phyloP scores from a whole-genome alignment of 1,140 invertebrate genomes.

The Melipona quadrifasciata region DNA sequence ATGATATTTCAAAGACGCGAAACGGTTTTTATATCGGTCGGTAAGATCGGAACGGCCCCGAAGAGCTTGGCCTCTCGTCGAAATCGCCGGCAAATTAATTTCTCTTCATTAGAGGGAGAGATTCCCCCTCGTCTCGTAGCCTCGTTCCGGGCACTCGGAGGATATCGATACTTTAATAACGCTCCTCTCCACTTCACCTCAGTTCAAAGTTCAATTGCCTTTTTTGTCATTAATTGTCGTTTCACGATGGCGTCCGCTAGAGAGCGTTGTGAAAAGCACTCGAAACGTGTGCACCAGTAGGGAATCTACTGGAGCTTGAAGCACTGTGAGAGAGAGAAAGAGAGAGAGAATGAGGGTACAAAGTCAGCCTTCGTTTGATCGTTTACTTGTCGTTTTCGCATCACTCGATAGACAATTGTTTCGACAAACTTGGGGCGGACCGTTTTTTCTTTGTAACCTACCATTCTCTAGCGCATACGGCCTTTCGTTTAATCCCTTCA shows the following conservation, averaged over 20 bases:
- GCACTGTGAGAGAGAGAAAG: background rate
- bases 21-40: conserved; percentile 18
- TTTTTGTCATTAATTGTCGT: conserved; percentile 33
- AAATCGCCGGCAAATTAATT: conserved; percentile 27
- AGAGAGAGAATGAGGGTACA: background rate
- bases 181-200: background rate
- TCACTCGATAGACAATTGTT: conserved; percentile 29
- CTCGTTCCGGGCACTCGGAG: background rate
- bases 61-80: background rate
- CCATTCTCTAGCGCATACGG: background rate
- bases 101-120: conserved; percentile 25
- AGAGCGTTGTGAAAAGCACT: conserved; percentile 21
- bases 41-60: background rate
- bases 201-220: conserved; percentile 24
- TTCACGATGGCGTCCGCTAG: conserved; percentile 5
- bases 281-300: conserved; percentile 6
- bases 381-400: conserved; percentile 27
- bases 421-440: conserved; percentile 11
- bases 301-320: background rate
- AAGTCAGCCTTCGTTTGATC: conserved; percentile 29
- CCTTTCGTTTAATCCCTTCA: background rate
- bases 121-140: background rate
- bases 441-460: background rate
- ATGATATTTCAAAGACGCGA: conserved; percentile 4
- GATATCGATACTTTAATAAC: conserved; percentile 36